Evolutionary conservation across 1,140 invertebrate genomes (phyloP).

Genomic region (Eubasilissa regina): DNA sequence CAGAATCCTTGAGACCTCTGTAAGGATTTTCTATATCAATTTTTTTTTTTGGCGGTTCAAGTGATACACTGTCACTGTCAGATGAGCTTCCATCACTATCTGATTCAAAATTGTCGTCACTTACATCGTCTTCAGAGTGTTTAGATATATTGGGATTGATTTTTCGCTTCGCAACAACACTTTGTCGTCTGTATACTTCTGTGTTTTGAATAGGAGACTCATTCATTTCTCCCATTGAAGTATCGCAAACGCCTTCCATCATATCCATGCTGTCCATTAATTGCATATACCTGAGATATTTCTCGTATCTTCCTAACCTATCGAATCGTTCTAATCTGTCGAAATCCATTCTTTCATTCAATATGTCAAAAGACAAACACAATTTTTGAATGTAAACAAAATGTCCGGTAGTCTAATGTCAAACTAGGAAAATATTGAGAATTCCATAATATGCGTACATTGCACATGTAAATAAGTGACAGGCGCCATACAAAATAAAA

Average conservation of each 20-base stretch:
- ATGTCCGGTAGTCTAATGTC: slow-evolving; percentile 33
- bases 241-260: slow-evolving; percentile 53
- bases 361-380: slow-evolving; percentile 1
- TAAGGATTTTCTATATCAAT: slow-evolving; percentile 52
- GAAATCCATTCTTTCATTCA: slow-evolving; percentile 45
- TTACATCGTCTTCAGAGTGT: slow-evolving; percentile 45
- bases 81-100: slow-evolving; percentile 32
- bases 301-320: slow-evolving; percentile 46
- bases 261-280: slow-evolving; percentile 55
- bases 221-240: slow-evolving; percentile 30
- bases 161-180: not conserved
- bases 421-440: not conserved
- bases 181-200: slow-evolving; percentile 22
- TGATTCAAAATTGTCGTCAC: slow-evolving; percentile 49
- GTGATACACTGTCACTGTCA: slow-evolving; percentile 30
- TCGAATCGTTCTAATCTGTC: slow-evolving; percentile 31
- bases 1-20: slow-evolving; percentile 52
- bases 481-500: not conserved
- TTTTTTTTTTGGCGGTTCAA: slow-evolving; percentile 51
- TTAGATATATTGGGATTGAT: slow-evolving; percentile 11
- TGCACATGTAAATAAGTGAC: not conserved
- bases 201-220: slow-evolving; percentile 12
- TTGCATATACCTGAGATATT: slow-evolving; percentile 55
- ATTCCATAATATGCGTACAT: slow-evolving; percentile 29
- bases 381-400: slow-evolving; percentile 35